These are phyloP conservation scores for Fistularia commersonii DNA, from an alignment of 2,797 vertebrate genomes.

Conservation along the genomic window DNA sequence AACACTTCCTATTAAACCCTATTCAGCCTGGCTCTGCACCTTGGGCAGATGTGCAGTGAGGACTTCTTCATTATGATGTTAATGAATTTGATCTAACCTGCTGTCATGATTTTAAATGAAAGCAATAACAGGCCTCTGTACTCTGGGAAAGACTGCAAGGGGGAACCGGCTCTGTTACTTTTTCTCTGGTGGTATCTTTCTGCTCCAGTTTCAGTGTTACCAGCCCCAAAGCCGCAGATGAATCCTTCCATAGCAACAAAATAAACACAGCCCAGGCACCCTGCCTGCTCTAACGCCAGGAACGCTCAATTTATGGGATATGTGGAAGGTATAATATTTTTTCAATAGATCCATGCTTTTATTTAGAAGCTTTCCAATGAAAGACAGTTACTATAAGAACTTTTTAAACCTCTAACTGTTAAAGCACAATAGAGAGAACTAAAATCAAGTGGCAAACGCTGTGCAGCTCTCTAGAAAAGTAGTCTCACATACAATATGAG, in stretches of 20 bases:
- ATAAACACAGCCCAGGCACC: slow-evolving; percentile 64
- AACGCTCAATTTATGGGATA: slow-evolving; percentile 31
- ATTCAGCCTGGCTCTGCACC: slow-evolving; percentile 21
- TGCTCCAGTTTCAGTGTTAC: slow-evolving; percentile 55
- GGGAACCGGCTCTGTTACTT: slow-evolving; percentile 17
- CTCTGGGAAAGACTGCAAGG: not conserved
- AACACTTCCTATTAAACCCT: not conserved
- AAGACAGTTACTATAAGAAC: not conserved
- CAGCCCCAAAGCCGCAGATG: slow-evolving; percentile 51
- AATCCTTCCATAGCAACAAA: slow-evolving; percentile 72
- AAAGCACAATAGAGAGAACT: no score
- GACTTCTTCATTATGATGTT: slow-evolving; percentile 49
- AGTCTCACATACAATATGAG: slow-evolving; percentile 6
- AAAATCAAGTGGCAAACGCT: no score
- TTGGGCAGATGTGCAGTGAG: slow-evolving; percentile 22
- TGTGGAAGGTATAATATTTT: slow-evolving; percentile 4
- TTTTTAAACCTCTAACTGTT: no score
- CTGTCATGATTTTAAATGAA: slow-evolving; percentile 37
- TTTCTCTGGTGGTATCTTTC: slow-evolving; percentile 44
- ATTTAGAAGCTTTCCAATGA: slow-evolving; percentile 4
- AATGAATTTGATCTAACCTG: slow-evolving; percentile 51
- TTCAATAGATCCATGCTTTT: not conserved
- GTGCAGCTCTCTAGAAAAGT: slow-evolving; percentile 6
- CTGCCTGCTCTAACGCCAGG: slow-evolving; percentile 26
- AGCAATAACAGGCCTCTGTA: slow-evolving; percentile 30